phyloP scores from a whole-genome alignment of 2,888 invertebrate species.

The Drosophila kuntzei region DNA sequence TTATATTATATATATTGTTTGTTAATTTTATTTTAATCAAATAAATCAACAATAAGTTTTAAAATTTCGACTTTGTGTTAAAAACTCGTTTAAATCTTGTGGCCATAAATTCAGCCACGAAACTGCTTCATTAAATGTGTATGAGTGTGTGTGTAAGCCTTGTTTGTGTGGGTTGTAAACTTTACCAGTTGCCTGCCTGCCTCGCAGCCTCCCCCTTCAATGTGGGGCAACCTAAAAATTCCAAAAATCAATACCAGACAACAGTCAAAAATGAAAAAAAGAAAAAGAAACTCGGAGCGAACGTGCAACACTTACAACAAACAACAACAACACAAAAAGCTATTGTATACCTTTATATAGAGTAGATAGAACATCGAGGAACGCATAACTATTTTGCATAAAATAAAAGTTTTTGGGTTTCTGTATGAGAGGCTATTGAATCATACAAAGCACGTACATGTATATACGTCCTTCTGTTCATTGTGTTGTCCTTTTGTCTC shows the following conservation, averaged over 20 bases:
- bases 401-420: conserved; percentile 68
- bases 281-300: conserved; percentile 23
- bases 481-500: conserved; percentile 61
- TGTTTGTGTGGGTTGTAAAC: conserved; percentile 31
- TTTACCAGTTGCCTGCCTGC: conserved; percentile 31
- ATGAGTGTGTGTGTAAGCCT: conserved; percentile 19
- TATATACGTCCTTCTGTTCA: conserved; percentile 42
- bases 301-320: conserved; percentile 61
- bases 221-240: conserved; percentile 65
- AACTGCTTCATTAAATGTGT: conserved; percentile 62
- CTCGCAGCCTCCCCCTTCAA: conserved; percentile 21
- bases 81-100: conserved; percentile 36
- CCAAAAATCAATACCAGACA: conserved; percentile 69
- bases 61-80: conserved; percentile 1
- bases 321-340: conserved; percentile 32
- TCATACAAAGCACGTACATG: conserved; percentile 70
- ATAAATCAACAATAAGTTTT: not conserved
- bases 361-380: conserved; percentile 48
- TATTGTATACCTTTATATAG: conserved; percentile 47
- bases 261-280: conserved; percentile 22
- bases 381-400: conserved; percentile 78
- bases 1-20: not conserved
- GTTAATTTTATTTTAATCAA: not conserved
- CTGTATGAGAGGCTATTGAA: conserved; percentile 55
- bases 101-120: conserved; percentile 55